phyloP scores from a whole-genome alignment of 2,113 vertebrate genomes.

The Eurypyga helias region DNA sequence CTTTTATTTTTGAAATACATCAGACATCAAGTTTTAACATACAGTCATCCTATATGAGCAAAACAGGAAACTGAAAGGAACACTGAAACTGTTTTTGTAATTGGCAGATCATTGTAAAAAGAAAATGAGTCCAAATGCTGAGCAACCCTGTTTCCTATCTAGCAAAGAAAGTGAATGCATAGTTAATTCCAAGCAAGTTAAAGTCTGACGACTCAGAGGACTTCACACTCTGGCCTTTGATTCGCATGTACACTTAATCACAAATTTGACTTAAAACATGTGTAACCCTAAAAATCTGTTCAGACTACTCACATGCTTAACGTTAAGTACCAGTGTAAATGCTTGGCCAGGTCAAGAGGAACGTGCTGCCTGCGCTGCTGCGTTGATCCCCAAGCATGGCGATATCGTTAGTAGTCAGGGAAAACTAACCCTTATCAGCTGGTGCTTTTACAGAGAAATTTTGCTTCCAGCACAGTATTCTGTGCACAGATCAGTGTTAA shows the following conservation, averaged over 20 bases:
- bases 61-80: not conserved
- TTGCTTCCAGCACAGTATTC: not conserved
- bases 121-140: not conserved
- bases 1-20: not conserved
- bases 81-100: not conserved
- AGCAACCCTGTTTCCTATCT: not conserved
- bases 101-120: not conserved
- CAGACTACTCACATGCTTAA: not conserved
- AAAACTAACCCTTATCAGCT: not conserved
- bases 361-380: not conserved
- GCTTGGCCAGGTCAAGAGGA: constrained; percentile 23
- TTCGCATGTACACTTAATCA: not conserved
- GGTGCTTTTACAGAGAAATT: constrained; percentile 24
- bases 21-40: not conserved
- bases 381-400: not conserved
- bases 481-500: not conserved
- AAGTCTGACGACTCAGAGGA: not conserved
- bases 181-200: not conserved
- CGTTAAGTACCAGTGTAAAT: not conserved
- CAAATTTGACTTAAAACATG: not conserved
- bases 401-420: not conserved
- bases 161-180: not conserved
- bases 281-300: not conserved
- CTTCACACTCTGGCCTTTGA: not conserved
- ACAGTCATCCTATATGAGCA: not conserved